Conservation (phyloP, 2,888 invertebrate species). For the Melinaea menophilus region DNA sequence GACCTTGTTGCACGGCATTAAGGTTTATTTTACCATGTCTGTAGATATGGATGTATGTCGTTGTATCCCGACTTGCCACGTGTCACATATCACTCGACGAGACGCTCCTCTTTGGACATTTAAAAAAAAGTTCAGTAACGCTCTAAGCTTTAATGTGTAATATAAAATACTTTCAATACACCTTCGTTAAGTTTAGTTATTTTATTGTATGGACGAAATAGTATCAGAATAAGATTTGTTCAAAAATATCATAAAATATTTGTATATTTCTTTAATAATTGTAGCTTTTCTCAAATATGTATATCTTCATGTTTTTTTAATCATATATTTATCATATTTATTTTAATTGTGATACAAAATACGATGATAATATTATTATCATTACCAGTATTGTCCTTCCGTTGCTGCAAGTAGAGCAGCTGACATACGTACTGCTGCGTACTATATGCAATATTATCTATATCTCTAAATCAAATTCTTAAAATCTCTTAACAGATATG, state of each 20-base stretch:
- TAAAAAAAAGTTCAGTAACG: conserved; percentile 33
- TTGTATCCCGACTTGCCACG: conserved; percentile 56
- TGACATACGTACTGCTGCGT: neutral
- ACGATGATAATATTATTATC: neutral
- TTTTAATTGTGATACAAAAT: too few relatives aligned
- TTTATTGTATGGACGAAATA: neutral
- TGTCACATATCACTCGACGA: conserved; percentile 75
- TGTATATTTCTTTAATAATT: neutral
- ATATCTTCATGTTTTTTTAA: neutral
- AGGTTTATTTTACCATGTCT: conserved; percentile 53
- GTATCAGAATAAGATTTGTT: neutral
- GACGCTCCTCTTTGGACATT: conserved; percentile 71
- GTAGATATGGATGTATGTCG: conserved; percentile 43
- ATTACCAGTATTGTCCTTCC: conserved; percentile 10
- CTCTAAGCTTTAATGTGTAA: conserved; percentile 27
- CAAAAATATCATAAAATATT: neutral
- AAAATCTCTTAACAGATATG: too few relatives aligned
- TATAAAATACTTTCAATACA: conserved; percentile 24
- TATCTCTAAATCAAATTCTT: too few relatives aligned
- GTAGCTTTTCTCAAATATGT: neutral
- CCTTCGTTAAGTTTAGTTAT: conserved; percentile 1
- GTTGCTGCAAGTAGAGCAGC: conserved; percentile 17
- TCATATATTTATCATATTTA: too few relatives aligned
- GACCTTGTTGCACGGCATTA: conserved; percentile 50
- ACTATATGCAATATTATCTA: too few relatives aligned